phyloP scores from a whole-genome alignment of 2,113 vertebrate genomes.

The Sceloporus undulatus region DNA sequence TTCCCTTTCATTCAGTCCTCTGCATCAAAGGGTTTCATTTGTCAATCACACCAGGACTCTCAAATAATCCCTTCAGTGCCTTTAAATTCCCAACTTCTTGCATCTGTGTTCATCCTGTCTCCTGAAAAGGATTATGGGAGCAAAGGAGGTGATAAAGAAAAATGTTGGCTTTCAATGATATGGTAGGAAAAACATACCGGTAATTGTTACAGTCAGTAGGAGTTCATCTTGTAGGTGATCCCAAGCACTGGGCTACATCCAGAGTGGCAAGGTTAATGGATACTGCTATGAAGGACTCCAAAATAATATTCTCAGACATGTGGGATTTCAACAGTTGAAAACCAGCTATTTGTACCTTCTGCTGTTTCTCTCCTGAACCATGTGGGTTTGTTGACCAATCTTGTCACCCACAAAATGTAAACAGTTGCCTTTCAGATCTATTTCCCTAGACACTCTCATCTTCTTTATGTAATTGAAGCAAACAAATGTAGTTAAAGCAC shows the following conservation, averaged over 20 bases:
- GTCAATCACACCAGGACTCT: neutral
- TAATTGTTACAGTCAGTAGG: neutral
- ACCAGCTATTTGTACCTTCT: neutral
- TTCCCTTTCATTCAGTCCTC: neutral
- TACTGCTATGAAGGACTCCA: conserved; percentile 6
- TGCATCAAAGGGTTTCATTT: neutral
- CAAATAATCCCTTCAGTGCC: neutral
- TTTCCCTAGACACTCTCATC: neutral
- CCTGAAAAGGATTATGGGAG: neutral
- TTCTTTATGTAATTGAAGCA: neutral
- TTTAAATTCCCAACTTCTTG: neutral
- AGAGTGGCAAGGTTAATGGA: neutral
- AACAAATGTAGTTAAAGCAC: neutral
- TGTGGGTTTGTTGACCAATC: neutral
- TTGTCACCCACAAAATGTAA: neutral
- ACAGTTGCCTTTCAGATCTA: conserved; percentile 1
- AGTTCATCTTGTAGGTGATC: neutral
- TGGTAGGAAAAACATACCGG: neutral
- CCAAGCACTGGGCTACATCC: neutral
- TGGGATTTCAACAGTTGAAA: conserved; percentile 27
- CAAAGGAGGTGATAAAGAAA: neutral
- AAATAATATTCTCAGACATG: conserved; percentile 1
- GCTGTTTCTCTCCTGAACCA: neutral
- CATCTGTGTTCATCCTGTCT: rapidly evolving
- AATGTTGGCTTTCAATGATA: neutral